These are phyloP conservation scores for Dolichotis patagonum DNA, from an alignment of 2,113 vertebrate genomes.

Conservation along the genomic window DNA sequence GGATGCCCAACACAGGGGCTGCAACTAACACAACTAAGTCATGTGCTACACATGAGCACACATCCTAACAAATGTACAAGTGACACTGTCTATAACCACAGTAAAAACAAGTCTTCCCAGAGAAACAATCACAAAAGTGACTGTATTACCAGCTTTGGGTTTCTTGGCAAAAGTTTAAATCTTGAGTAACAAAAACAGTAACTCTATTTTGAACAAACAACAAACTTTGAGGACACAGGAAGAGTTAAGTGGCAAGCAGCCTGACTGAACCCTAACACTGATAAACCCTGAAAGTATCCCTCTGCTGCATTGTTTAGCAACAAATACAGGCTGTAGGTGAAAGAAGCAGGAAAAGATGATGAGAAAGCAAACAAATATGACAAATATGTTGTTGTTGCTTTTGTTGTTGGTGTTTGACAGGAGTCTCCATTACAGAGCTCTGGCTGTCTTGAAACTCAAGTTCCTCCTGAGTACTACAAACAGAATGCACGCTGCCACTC, in stretches of 20 bases:
- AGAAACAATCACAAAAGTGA: neutral
- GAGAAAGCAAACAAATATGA: neutral
- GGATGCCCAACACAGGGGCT: neutral
- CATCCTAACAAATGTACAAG: neutral
- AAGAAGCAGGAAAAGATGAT: neutral
- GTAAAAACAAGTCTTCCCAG: neutral
- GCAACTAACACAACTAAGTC: neutral
- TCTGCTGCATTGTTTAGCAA: neutral
- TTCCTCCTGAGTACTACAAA: neutral
- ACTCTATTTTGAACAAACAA: neutral
- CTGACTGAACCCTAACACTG: neutral
- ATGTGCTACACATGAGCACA: neutral
- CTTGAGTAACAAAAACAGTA: neutral
- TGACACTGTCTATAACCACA: neutral
- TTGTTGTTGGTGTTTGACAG: neutral
- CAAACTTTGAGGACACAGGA: neutral
- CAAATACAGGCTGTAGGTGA: neutral
- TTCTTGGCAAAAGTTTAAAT: neutral
- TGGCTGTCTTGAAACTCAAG: neutral
- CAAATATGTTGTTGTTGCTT: neutral
- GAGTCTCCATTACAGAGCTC: neutral
- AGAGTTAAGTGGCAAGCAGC: neutral
- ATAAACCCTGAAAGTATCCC: neutral
- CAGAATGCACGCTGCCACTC: neutral
- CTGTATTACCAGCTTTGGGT: neutral